Evolutionary conservation across 2,797 vertebrate species (phyloP), one percentile per base, ranked within the genome.

Genomic region (Taenioides sp.): DNA sequence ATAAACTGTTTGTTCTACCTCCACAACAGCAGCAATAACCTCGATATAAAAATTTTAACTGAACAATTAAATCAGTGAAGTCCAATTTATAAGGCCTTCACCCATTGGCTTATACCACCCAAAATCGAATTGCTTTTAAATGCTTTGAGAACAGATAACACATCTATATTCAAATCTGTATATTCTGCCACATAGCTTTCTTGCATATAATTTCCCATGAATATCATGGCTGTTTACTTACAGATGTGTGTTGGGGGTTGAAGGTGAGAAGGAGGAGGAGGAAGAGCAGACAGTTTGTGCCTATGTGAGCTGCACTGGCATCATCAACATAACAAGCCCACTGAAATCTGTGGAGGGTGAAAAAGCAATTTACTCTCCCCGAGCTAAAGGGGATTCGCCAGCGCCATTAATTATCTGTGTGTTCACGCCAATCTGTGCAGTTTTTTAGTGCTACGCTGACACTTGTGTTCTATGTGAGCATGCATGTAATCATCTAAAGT

Each of bases 291-390:
- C 86, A 86, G 85, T 88, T 86, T 91, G 84, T 91, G 86, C 78
- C 76, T 82, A 74, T 87, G 77, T 90, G 89, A 92, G 80, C 77
- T 49, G 86, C 80, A 85, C 78, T 88, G 86, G 87, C 86, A 91
- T 92, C 90, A 92, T 93, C 91, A 91, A 89, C 91, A 89, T 92
- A 92, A 92, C 81, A 79, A 92, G 91, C 85, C 49, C 79, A 69
- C 86, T 84, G 88, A 87, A 92, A 90, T 93, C 93, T 92, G 84
- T 90, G 89, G 86, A 90, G 89, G 90, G 89, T 90, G 88, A 92
- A 92, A 92, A 93, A 94, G 91, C 93, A 90, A 93, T 93, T 93
- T 93, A 92, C 87, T 92, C 87, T 90, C 81, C 85, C 86, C 87
- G 85, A 90, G 90, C 89, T 92, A 90, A 93, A 87, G 85, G 89